These are phyloP conservation scores for Periparus ater DNA, from an alignment of 2,797 vertebrate genomes.

Conservation along the genomic window DNA sequence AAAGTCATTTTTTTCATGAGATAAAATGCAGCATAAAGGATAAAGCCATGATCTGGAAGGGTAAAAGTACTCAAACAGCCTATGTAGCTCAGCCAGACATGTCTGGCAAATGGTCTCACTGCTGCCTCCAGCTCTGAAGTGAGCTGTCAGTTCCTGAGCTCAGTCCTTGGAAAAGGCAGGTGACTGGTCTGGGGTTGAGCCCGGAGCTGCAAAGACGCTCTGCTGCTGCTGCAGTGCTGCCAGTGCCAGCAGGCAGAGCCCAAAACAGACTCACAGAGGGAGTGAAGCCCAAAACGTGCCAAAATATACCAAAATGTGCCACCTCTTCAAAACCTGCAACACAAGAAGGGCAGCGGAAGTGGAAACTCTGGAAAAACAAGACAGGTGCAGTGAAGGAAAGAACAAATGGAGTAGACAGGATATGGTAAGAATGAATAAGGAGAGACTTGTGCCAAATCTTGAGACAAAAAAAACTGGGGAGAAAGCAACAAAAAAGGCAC, in stretches of 20 bases:
- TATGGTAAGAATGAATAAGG: not conserved
- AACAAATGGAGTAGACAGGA: not conserved
- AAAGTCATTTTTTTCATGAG: not conserved
- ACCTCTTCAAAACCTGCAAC: not conserved
- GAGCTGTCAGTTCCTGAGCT: not conserved
- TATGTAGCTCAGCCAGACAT: not conserved
- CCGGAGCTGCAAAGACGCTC: not conserved
- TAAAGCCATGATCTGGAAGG: not conserved
- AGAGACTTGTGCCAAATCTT: not conserved
- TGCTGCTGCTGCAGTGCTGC: not conserved
- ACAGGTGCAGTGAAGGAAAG: not conserved
- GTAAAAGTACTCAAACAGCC: not conserved
- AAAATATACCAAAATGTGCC: not conserved
- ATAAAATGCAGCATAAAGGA: not conserved
- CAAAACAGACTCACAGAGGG: not conserved
- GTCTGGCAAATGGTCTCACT: not conserved
- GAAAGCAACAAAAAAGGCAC: not conserved
- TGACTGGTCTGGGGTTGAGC: not conserved
- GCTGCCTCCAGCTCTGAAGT: not conserved
- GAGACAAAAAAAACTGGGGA: not conserved
- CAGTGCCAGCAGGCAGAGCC: not conserved
- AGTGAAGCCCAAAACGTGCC: not conserved
- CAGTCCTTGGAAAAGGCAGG: not conserved
- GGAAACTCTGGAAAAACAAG: not conserved
- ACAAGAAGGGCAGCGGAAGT: rapidly evolving